These are phyloP conservation scores for Vimba vimba DNA, from an alignment of 2,113 vertebrate genomes.

Conservation along the genomic window DNA sequence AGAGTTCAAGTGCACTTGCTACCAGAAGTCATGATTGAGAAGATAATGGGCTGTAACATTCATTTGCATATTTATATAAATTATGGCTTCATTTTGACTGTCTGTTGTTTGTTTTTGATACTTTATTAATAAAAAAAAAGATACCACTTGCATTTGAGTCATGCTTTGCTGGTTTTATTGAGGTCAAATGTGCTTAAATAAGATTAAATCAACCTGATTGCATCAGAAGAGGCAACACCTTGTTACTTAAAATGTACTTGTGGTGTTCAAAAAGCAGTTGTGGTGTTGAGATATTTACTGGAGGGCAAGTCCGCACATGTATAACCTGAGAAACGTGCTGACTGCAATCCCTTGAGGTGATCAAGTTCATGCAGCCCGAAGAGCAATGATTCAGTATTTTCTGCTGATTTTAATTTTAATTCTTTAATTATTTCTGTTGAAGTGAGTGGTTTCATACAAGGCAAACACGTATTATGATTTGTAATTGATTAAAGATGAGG, in stretches of 20 bases:
- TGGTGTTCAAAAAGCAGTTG: not conserved
- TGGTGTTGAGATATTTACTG: constrained; percentile 5
- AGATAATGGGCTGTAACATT: not conserved
- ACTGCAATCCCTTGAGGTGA: not conserved
- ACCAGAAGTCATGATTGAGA: not conserved
- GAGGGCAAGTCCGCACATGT: constrained; percentile 30
- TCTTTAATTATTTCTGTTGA: not conserved
- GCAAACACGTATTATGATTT: not conserved
- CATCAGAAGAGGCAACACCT: constrained; percentile 8
- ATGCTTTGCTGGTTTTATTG: not conserved
- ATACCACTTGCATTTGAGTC: constrained; percentile 16
- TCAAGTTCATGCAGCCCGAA: not conserved
- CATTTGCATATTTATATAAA: not conserved
- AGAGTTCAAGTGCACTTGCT: not conserved
- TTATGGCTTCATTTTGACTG: constrained; percentile 49
- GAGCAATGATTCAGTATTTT: constrained; percentile 18
- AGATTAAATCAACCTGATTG: not conserved
- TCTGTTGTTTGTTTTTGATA: constrained; percentile 70
- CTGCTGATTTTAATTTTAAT: not conserved
- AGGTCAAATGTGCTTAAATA: not conserved
- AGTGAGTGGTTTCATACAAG: not conserved
- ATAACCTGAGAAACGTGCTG: constrained; percentile 9
- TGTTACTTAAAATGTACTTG: not conserved
- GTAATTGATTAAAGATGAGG: not conserved
- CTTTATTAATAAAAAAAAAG: constrained; percentile 67